phyloP scores from a whole-genome alignment of 2,888 invertebrate genomes.

The Liodrosophila aerea region DNA sequence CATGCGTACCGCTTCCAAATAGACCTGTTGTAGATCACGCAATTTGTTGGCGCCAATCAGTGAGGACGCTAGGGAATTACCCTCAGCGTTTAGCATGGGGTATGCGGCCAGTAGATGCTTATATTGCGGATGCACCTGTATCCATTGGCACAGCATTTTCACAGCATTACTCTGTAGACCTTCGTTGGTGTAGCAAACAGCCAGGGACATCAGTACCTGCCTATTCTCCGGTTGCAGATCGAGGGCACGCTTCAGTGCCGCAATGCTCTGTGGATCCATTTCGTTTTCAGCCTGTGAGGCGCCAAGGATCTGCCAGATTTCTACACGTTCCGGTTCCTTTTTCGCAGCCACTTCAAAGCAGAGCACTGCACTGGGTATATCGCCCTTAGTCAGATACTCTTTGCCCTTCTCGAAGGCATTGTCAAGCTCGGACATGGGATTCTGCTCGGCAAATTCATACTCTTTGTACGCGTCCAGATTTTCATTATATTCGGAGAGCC shows the following conservation, averaged over 20 bases:
- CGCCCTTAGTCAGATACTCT: conserved; percentile 91
- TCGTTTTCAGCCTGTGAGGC: conserved; percentile 99
- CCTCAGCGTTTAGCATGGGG: conserved; percentile 49
- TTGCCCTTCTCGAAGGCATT: conserved; percentile 94
- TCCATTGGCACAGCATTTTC: conserved; percentile 90
- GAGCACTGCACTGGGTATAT: conserved; percentile 96
- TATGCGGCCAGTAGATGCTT: conserved; percentile 85
- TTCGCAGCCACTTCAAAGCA: conserved; percentile 98
- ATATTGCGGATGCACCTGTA: conserved; percentile 91
- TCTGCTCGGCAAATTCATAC: conserved; percentile 85
- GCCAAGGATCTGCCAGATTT: conserved; percentile 94
- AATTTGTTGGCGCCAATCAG: conserved; percentile 82
- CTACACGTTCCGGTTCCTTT: conserved; percentile 89
- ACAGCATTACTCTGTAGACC: conserved; percentile 95
- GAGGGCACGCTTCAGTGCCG: conserved; percentile 93
- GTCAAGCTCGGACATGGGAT: conserved; percentile 90
- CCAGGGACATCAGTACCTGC: conserved; percentile 93
- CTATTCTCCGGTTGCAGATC: conserved; percentile 90
- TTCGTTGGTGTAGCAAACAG: conserved; percentile 98
- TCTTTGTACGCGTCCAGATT: conserved; percentile 86
- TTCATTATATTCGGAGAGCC: conserved; percentile 88
- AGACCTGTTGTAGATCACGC: conserved; percentile 88
- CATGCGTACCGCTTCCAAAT: conserved; percentile 90
- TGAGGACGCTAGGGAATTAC: conserved; percentile 82
- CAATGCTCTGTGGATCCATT: conserved; percentile 95